Conservation (phyloP, 2,113 vertebrate species). For the Periophthalmus modestus region DNA sequence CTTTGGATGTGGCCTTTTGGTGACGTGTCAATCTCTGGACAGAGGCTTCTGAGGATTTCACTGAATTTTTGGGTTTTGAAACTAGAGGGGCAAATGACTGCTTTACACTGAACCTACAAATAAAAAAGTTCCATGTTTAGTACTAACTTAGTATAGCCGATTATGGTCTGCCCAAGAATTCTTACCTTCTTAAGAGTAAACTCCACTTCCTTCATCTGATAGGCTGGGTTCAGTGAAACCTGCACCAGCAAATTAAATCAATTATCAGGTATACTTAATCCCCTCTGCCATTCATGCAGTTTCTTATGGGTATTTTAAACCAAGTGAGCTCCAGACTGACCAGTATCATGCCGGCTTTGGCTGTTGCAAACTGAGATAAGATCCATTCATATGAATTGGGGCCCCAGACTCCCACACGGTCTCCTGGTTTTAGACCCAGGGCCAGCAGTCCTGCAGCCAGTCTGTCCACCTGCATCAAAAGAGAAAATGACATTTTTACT, state of each 20-base stretch:
- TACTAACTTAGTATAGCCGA: not conserved
- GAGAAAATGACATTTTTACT: not conserved
- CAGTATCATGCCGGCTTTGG: constrained; percentile 91
- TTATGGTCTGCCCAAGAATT: not conserved
- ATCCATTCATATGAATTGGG: constrained; percentile 92
- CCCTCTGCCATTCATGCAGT: not conserved
- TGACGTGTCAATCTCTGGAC: constrained; percentile 83
- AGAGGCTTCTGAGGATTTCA: constrained; percentile 85
- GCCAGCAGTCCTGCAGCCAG: constrained; percentile 87
- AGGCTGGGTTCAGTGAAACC: constrained; percentile 92
- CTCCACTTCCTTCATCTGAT: constrained; percentile 85
- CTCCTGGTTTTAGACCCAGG: constrained; percentile 84
- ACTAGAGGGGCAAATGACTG: constrained; percentile 84
- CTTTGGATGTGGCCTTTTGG: constrained; percentile 80
- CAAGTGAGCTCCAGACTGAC: constrained; percentile 68
- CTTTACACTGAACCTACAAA: constrained; percentile 89
- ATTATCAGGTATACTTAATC: not conserved
- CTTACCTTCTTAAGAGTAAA: constrained; percentile 85
- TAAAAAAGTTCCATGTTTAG: not conserved
- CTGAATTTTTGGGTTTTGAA: constrained; percentile 91
- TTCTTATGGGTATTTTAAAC: not conserved
- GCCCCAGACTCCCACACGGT: constrained; percentile 90
- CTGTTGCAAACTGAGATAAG: constrained; percentile 88
- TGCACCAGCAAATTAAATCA: constrained; percentile 41
- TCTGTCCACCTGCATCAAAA: constrained; percentile 81